Evolutionary conservation across 1,140 invertebrate genomes (phyloP), one percentile per base, ranked within the genome.

Genomic region (Anthonomus grandis): DNA sequence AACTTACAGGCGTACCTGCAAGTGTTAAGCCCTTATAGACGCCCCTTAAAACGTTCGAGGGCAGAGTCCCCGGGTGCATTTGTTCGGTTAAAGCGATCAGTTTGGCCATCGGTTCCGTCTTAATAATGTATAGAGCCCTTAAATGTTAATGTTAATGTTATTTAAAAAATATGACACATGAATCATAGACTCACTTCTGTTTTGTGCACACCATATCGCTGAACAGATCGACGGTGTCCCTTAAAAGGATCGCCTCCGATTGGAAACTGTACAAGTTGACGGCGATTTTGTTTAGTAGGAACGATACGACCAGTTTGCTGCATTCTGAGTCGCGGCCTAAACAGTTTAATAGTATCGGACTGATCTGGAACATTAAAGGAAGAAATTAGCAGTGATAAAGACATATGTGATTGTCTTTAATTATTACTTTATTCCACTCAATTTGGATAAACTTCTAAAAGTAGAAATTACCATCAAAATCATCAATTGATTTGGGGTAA

Each of bases 21-120:
- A 78, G 66, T 31, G 79, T 68, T 42, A 83, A 75, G 8, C 78
- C 77, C 54, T 75, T 74, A 68, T 76, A 81, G 2, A 84, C 59
- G 10, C 78, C 79, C 52, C 77, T 68, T 60, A 78, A 78, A 2
- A 78, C 74, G 22, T 66, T 58, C n/a, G 72, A 71, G 3, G 79
- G 77, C n/a, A 82, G 67, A 46, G 72, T 61, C 8, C 74, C 74
- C 10, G 72, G 64, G 46, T 67, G 61, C n/a, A 74, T 47, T 44
- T 69, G 65, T 18, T 68, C 46, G 41, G 73, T 68, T 19, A 76
- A 21, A 39, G 66, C 63, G n/a, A 78, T 63, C 15, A 78, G 60
- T 53, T 74, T 74, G 66, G 74, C 72, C 31, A 78, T 68, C 15
- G 70, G 68, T 66, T 77, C 71, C 18, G 70, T 73, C 61, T 77